Conservation (phyloP, 1,140 invertebrate species). For the Bombus fervidus region DNA sequence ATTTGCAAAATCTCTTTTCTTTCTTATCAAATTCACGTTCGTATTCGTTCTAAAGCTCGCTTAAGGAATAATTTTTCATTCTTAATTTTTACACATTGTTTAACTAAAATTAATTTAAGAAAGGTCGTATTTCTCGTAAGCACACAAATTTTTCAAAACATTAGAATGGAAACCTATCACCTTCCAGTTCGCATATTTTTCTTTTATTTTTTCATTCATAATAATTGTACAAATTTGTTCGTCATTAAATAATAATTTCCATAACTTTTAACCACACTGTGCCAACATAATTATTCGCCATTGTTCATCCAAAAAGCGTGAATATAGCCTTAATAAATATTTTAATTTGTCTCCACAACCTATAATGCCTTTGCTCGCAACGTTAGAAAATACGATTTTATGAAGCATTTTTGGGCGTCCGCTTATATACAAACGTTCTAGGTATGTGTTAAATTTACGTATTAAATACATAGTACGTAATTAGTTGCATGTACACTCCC, state of each 20-base stretch:
- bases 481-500: background rate
- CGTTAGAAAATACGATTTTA: background rate
- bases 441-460: background rate
- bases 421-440: conserved; percentile 24
- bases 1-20: background rate
- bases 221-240: background rate
- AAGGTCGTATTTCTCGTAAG: too few species aligned
- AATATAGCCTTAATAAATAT: background rate
- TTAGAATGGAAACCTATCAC: too few species aligned
- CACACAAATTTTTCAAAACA: too few species aligned
- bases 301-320: background rate
- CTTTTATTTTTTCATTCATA: too few species aligned
- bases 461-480: too few species aligned
- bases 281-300: background rate
- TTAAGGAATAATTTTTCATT: background rate
- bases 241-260: background rate
- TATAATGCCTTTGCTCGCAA: background rate
- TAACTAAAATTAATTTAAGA: background rate
- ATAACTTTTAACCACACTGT: background rate
- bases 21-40: background rate
- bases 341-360: background rate
- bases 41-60: background rate
- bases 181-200: too few species aligned
- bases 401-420: conserved; percentile 18
- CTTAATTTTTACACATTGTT: background rate